phyloP scores from a whole-genome alignment of 2,797 vertebrate genomes.

The Hylomyscus alleni region DNA sequence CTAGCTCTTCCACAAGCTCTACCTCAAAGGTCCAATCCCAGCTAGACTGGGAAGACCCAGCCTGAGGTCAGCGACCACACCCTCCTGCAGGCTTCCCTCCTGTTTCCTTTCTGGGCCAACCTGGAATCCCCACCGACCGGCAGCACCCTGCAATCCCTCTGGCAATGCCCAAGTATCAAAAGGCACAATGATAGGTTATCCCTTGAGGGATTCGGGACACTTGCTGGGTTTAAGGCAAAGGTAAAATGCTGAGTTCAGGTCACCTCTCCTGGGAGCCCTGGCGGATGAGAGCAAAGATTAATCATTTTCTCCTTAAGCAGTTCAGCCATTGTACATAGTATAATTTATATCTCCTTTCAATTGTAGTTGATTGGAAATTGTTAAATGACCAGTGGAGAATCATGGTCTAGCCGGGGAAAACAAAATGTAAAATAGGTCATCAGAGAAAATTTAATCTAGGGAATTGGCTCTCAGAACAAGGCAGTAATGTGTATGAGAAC shows the following conservation, averaged over 20 bases:
- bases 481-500: not conserved
- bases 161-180: not conserved
- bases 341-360: constrained; percentile 47
- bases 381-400: constrained; percentile 34
- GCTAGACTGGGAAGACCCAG: not conserved
- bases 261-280: not conserved
- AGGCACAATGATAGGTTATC: not conserved
- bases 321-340: not conserved
- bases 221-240: not conserved
- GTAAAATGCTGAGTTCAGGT: not conserved
- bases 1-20: not conserved
- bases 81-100: not conserved
- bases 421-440: constrained; percentile 55
- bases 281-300: not conserved
- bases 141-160: not conserved
- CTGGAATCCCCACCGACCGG: not conserved
- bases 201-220: not conserved
- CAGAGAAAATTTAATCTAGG: constrained; percentile 39
- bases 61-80: not conserved
- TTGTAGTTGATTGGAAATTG: not conserved
- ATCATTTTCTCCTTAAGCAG: constrained; percentile 29
- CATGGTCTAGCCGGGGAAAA: constrained; percentile 52
- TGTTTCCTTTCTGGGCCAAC: constrained; percentile 19
- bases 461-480: constrained; percentile 8
- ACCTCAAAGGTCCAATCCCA: not conserved